A percentile compares a stretch with the other conserved stretches of the same genome.
These are phyloP conservation scores for Porites divaricata DNA, from an alignment of 92 coral and sea anemone genomes.

Conservation along the genomic window DNA sequence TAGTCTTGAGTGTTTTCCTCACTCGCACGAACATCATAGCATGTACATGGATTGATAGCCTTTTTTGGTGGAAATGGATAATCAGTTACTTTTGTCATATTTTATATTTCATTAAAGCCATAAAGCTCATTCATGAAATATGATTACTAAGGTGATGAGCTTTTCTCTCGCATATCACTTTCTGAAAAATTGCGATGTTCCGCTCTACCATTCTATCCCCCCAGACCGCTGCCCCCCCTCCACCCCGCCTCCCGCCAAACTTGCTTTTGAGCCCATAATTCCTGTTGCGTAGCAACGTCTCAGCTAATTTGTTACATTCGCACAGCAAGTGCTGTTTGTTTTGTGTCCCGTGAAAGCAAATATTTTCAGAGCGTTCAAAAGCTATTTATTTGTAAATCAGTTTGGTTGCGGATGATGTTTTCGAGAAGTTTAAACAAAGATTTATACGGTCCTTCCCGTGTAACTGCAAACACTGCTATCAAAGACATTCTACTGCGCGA, in stretches of 20 bases:
- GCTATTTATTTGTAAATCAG: constrained; percentile 4
- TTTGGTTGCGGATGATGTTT: constrained; percentile 22
- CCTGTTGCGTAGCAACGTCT: constrained; percentile 37
- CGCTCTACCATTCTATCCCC: neutral
- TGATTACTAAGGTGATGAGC: too few relatives aligned
- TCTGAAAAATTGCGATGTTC: neutral
- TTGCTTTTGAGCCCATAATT: too few relatives aligned
- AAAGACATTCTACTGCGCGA: constrained; percentile 74
- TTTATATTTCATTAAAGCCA: too few relatives aligned
- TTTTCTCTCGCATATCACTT: too few relatives aligned
- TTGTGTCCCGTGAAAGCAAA: constrained; percentile 5
- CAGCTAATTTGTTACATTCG: neutral
- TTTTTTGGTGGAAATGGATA: too few relatives aligned
- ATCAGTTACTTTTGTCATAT: too few relatives aligned
- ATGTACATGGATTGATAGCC: too few relatives aligned
- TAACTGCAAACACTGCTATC: constrained; percentile 73
- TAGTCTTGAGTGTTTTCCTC: too few relatives aligned
- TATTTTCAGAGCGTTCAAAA: constrained; percentile 7
- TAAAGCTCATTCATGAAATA: too few relatives aligned
- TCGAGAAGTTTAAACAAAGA: constrained; percentile 38
- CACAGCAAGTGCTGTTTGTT: constrained; percentile 7
- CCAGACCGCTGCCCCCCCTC: neutral
- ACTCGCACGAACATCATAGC: too few relatives aligned
- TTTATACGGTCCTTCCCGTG: constrained; percentile 84
- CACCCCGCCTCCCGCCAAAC: constrained; percentile 2